phyloP scores from a whole-genome alignment of 1,140 invertebrate species.

The Pachyrhynchus sulphureomaculatus region DNA sequence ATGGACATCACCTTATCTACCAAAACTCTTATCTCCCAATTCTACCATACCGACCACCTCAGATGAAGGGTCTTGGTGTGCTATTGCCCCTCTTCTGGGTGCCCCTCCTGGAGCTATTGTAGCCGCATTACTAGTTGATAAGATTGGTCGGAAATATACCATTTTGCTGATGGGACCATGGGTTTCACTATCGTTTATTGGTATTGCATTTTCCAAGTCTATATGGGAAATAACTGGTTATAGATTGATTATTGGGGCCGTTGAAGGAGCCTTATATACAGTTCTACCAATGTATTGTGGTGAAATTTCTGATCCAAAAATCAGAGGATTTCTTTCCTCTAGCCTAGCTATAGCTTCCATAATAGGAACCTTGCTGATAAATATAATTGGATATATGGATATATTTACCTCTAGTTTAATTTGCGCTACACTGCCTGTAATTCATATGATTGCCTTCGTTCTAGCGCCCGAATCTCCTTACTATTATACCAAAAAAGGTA shows the following conservation, averaged over 20 bases:
- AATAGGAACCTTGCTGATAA: slow-evolving; percentile 68
- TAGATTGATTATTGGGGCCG: slow-evolving; percentile 61
- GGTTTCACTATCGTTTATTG: slow-evolving; percentile 65
- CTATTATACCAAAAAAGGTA: slow-evolving; percentile 76
- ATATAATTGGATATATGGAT: slow-evolving; percentile 62
- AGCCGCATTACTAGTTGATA: slow-evolving; percentile 54
- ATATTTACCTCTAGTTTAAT: slow-evolving; percentile 56
- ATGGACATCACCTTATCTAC: slow-evolving; percentile 47
- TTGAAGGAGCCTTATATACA: slow-evolving; percentile 67
- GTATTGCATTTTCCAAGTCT: slow-evolving; percentile 58
- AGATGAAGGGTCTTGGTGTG: slow-evolving; percentile 66
- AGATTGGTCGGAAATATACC: slow-evolving; percentile 67
- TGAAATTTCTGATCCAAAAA: slow-evolving; percentile 66
- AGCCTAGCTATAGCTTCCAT: slow-evolving; percentile 42
- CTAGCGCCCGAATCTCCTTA: slow-evolving; percentile 87
- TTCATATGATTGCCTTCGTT: slow-evolving; percentile 55
- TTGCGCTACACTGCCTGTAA: slow-evolving; percentile 54
- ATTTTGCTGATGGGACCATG: slow-evolving; percentile 61
- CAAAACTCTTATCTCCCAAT: slow-evolving; percentile 33
- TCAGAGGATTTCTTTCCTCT: slow-evolving; percentile 49
- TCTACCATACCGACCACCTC: slow-evolving; percentile 54
- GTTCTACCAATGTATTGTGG: slow-evolving; percentile 66
- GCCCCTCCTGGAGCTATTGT: slow-evolving; percentile 55
- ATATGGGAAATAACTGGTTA: slow-evolving; percentile 46
- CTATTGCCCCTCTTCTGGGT: slow-evolving; percentile 50